These are phyloP conservation scores for Ferdinandea cuprea DNA, from an alignment of 2,888 invertebrate species.

Conservation along the genomic window DNA sequence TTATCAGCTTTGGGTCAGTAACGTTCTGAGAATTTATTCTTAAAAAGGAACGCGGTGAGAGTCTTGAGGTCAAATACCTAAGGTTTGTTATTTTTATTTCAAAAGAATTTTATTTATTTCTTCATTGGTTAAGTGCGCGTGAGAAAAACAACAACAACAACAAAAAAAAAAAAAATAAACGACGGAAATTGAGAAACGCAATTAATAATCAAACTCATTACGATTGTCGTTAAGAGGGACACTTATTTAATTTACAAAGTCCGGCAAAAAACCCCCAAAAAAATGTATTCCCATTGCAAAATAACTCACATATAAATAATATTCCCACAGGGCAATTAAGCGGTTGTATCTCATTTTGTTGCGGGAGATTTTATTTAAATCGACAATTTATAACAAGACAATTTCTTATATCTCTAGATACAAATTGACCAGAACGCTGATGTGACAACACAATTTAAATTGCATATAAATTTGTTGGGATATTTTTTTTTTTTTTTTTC, in stretches of 20 bases:
- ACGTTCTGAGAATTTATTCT: slow-evolving; percentile 24
- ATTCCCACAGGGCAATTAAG: slow-evolving; percentile 67
- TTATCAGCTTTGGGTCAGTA: slow-evolving; percentile 59
- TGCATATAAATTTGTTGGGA: slow-evolving; percentile 57
- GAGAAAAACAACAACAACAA: slow-evolving; percentile 13
- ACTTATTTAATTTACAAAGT: neutral
- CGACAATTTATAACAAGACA: slow-evolving; percentile 59
- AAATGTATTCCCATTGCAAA: slow-evolving; percentile 27
- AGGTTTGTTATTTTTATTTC: neutral
- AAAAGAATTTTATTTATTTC: slow-evolving; percentile 17
- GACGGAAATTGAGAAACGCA: slow-evolving; percentile 69
- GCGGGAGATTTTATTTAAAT: slow-evolving; percentile 40
- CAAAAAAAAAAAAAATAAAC: slow-evolving; percentile 17
- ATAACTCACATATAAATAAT: slow-evolving; percentile 63
- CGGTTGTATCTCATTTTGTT: slow-evolving; percentile 54
- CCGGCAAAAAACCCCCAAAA: neutral
- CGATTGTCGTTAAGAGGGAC: slow-evolving; percentile 49
- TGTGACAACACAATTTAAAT: slow-evolving; percentile 68
- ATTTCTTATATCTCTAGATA: slow-evolving; percentile 58
- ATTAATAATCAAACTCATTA: slow-evolving; percentile 67
- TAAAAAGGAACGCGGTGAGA: slow-evolving; percentile 60
- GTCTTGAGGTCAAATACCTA: slow-evolving; percentile 70
- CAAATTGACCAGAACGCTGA: slow-evolving; percentile 70
- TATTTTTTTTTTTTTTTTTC: too few species aligned
- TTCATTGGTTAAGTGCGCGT: slow-evolving; percentile 27